A percentile compares a stretch with the other conserved stretches of the same genome.
Evolutionary conservation across 1,140 invertebrate species (phyloP).

Genomic region (Drosophila truncata): DNA sequence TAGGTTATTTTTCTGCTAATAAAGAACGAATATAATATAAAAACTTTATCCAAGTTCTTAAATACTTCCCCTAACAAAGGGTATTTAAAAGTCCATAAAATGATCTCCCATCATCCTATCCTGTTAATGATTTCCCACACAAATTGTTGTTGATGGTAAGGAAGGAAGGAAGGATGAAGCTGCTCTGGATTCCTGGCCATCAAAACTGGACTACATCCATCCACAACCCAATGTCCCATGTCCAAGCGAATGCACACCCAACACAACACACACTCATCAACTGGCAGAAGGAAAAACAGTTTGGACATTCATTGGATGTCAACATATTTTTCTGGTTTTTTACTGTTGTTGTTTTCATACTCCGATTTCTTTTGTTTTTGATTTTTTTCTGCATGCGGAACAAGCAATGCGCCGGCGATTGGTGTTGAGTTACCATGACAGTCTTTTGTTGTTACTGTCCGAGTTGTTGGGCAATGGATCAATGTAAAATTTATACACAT

Average conservation of each 20-base stretch:
- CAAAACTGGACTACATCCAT: slow-evolving; percentile 41
- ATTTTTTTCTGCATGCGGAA: slow-evolving; percentile 38
- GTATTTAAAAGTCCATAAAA: not conserved
- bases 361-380: slow-evolving; percentile 34
- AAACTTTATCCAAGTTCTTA: no score
- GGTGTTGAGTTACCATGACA: slow-evolving; percentile 75
- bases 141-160: slow-evolving; percentile 62
- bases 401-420: slow-evolving; percentile 39
- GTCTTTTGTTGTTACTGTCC: slow-evolving; percentile 51
- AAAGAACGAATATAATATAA: not conserved
- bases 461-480: slow-evolving; percentile 44
- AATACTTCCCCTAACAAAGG: not conserved
- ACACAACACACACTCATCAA: slow-evolving; percentile 15
- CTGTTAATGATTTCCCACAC: slow-evolving; percentile 60
- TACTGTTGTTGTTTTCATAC: slow-evolving; percentile 27
- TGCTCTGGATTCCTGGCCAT: slow-evolving; percentile 48
- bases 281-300: slow-evolving; percentile 31
- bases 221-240: slow-evolving; percentile 9
- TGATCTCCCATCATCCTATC: not conserved
- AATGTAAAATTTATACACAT: slow-evolving; percentile 16
- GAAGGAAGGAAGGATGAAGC: slow-evolving; percentile 12
- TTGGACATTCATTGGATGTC: slow-evolving; percentile 76
- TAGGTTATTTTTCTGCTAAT: no score
- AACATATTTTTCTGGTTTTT: slow-evolving; percentile 67
- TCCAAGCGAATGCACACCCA: slow-evolving; percentile 19